phyloP scores from a whole-genome alignment of 1,140 invertebrate species.

The Calephelis virginiensis region DNA sequence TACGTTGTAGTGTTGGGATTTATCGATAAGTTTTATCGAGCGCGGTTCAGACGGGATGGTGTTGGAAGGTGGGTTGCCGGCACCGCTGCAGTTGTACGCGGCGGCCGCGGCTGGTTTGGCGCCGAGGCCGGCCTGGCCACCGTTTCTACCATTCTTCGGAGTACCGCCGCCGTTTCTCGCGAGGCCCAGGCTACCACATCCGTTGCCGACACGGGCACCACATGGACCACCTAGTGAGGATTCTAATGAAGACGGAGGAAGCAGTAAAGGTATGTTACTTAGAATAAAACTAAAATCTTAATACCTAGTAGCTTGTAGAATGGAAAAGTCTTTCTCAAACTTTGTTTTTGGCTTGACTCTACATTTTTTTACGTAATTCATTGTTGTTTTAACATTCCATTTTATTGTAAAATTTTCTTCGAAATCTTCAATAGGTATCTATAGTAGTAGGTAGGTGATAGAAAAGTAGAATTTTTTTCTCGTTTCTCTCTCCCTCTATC shows the following conservation, averaged over 20 bases:
- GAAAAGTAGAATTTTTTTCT: too few species aligned
- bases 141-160: conserved; percentile 79
- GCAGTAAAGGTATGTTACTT: conserved; percentile 62
- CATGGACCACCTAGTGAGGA: conserved; percentile 79
- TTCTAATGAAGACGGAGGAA: conserved; percentile 79
- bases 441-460: too few species aligned
- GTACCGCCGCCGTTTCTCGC: conserved; percentile 74
- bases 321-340: too few species aligned
- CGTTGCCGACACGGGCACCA: conserved; percentile 52
- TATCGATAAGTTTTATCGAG: conserved; percentile 37
- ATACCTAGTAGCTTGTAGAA: too few species aligned
- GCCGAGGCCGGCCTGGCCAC: conserved; percentile 78
- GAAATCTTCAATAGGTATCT: too few species aligned
- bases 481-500: too few species aligned
- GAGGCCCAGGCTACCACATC: conserved; percentile 62
- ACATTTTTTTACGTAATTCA: too few species aligned
- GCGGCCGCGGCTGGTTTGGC: conserved; percentile 78
- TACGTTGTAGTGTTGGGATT: conserved; percentile 41
- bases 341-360: too few species aligned
- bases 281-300: too few species aligned
- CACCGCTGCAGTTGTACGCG: conserved; percentile 79
- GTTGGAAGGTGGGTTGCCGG: conserved; percentile 75
- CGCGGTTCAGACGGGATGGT: conserved; percentile 45
- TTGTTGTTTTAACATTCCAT: too few species aligned
- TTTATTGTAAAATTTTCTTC: too few species aligned